phyloP scores from a whole-genome alignment of 2,888 invertebrate genomes.

The Asteroscopus sphinx region DNA sequence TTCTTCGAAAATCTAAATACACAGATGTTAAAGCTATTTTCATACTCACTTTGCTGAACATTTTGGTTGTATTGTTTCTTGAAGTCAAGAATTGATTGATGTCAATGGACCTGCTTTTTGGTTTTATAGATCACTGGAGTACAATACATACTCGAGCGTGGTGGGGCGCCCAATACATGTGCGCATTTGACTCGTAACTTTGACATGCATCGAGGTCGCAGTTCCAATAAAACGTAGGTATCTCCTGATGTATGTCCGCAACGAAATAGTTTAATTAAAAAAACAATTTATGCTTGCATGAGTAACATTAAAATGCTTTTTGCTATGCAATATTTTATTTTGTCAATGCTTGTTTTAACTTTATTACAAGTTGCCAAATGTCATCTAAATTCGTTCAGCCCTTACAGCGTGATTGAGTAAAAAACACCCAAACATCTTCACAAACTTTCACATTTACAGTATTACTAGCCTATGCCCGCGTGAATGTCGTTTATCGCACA shows the following conservation, averaged over 20 bases:
- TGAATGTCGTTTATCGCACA: too few relatives aligned
- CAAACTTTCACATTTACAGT: too few relatives aligned
- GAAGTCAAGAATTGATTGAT: conserved; percentile 59
- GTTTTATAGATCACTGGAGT: conserved; percentile 56
- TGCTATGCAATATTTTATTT: not conserved
- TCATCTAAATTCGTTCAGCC: too few relatives aligned
- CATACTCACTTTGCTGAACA: conserved; percentile 66
- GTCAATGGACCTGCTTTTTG: conserved; percentile 42
- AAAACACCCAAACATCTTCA: too few relatives aligned
- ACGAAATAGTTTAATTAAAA: conserved; percentile 8
- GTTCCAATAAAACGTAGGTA: conserved; percentile 14
- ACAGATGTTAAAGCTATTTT: not conserved
- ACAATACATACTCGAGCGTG: conserved; percentile 14
- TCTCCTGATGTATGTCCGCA: conserved; percentile 9
- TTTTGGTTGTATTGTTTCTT: conserved; percentile 51
- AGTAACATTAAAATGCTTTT: not conserved
- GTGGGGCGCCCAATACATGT: conserved; percentile 54
- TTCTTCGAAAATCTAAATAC: too few relatives aligned
- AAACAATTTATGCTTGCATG: not conserved
- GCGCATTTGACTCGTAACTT: conserved; percentile 31
- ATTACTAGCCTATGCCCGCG: too few relatives aligned
- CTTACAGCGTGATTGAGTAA: too few relatives aligned
- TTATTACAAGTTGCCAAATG: too few relatives aligned
- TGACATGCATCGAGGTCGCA: conserved; percentile 35
- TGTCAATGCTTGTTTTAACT: too few relatives aligned